A percentile compares a stretch with the other conserved stretches of the same genome.
Conservation (phyloP, 2,888 invertebrate genomes). For the Hecatera dysodea region DNA sequence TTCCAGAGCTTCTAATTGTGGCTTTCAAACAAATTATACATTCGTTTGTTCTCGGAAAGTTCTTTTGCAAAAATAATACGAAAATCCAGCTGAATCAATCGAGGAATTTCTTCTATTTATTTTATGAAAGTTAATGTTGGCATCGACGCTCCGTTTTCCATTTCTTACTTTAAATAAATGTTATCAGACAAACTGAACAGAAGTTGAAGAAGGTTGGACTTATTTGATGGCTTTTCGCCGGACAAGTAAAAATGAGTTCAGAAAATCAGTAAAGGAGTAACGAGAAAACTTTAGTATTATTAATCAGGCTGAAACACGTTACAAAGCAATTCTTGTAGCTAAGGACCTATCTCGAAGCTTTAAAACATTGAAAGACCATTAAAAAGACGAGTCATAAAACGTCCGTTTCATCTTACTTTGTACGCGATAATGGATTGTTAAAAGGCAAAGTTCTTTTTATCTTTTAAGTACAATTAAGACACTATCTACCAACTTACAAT, state of each 20-base stretch:
- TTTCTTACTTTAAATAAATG: constrained; percentile 27
- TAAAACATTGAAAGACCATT: constrained; percentile 69
- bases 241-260: constrained; percentile 61
- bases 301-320: constrained; percentile 47
- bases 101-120: constrained; percentile 19
- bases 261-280: constrained; percentile 62
- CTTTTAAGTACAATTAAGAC: constrained; percentile 60
- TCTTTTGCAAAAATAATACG: constrained; percentile 6
- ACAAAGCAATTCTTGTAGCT: constrained; percentile 50
- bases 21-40: constrained; percentile 13
- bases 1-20: constrained; percentile 6
- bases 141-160: constrained; percentile 31
- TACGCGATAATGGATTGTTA: constrained; percentile 66
- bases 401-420: constrained; percentile 63
- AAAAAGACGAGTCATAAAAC: constrained; percentile 66
- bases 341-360: constrained; percentile 42
- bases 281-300: constrained; percentile 61
- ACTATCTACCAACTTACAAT: constrained; percentile 43
- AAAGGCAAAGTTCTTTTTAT: constrained; percentile 53
- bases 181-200: constrained; percentile 35
- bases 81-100: constrained; percentile 33
- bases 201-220: constrained; percentile 33
- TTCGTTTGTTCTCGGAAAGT: constrained; percentile 18
- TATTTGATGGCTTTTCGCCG: constrained; percentile 49
- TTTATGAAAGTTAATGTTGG: constrained; percentile 12